phyloP scores from a whole-genome alignment of 2,797 vertebrate species.

The Schizopygopsis malacanthus region DNA sequence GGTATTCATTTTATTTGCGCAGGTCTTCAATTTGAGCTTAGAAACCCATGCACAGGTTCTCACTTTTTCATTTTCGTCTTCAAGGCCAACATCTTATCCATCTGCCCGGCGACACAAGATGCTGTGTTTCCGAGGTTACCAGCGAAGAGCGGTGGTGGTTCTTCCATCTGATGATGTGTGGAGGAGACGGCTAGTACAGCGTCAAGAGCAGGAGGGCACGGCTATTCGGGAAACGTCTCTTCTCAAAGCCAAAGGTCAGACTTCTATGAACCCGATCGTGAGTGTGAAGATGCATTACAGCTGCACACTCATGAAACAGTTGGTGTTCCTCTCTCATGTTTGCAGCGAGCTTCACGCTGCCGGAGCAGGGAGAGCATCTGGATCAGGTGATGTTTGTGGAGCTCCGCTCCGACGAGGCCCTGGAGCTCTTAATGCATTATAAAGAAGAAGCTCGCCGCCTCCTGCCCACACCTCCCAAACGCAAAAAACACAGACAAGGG shows the following conservation, averaged over 20 bases:
- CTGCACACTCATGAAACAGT: background rate
- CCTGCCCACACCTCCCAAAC: conserved; percentile 81
- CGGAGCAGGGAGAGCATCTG: conserved; percentile 81
- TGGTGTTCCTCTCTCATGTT: background rate
- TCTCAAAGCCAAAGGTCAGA: conserved; percentile 89
- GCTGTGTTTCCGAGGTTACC: conserved; percentile 83
- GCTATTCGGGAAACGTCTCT: conserved; percentile 85
- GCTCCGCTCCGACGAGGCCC: conserved; percentile 81
- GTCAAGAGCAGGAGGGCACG: conserved; percentile 74
- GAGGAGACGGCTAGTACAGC: conserved; percentile 79
- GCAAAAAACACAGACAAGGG: conserved; percentile 75
- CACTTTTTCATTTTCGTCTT: background rate
- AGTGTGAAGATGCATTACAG: background rate
- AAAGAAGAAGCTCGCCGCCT: conserved; percentile 83
- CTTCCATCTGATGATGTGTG: conserved; percentile 85
- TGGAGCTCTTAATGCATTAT: conserved; percentile 81
- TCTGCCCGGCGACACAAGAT: conserved; percentile 89
- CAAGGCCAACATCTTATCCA: conserved; percentile 89
- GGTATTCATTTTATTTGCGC: no score
- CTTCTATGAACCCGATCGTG: background rate
- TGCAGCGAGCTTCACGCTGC: conserved; percentile 89
- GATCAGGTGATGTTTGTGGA: conserved; percentile 87
- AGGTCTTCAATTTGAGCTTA: no score
- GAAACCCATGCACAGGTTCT: no score
- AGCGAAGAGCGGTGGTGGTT: conserved; percentile 81